Conservation (phyloP, 2,797 vertebrate species). For the Hippopotamyrus pictus region DNA sequence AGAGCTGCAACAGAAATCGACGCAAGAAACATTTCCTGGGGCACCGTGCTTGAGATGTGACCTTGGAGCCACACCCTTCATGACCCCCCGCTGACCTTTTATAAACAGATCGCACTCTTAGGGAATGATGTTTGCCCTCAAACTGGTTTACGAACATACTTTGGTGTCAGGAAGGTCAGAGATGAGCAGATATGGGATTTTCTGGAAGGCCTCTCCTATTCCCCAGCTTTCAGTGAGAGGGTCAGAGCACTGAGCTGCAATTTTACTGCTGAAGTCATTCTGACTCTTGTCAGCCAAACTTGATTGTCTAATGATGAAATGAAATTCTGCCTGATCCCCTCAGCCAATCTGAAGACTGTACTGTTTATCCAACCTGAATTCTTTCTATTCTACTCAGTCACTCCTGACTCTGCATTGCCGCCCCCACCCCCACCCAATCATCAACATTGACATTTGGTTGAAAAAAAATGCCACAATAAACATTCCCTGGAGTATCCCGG, state of each 20-base stretch:
- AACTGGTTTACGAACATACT: not conserved
- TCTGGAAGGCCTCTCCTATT: not conserved
- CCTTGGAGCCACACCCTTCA: not conserved
- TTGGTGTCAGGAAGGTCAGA: not conserved
- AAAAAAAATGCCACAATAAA: not conserved
- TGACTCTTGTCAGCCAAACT: slow-evolving; percentile 1
- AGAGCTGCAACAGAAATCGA: not conserved
- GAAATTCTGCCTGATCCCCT: not conserved
- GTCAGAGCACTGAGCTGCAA: not conserved
- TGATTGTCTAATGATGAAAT: not conserved
- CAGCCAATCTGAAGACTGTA: not conserved
- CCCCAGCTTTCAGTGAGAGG: not conserved
- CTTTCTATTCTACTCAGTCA: not conserved
- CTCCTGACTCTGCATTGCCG: not conserved
- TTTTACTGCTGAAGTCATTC: not conserved
- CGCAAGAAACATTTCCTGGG: not conserved
- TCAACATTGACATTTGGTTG: not conserved
- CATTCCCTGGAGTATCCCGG: slow-evolving; percentile 1
- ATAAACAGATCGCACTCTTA: not conserved
- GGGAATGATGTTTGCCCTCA: not conserved
- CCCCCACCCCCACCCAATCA: not conserved
- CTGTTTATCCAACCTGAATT: not conserved
- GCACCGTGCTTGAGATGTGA: not conserved
- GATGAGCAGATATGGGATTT: not conserved
- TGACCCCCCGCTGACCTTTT: not conserved